A percentile compares a stretch with the other conserved stretches of the same genome.
Evolutionary conservation across 2,888 invertebrate species (phyloP).

Genomic region (Polyploca ridens): DNA sequence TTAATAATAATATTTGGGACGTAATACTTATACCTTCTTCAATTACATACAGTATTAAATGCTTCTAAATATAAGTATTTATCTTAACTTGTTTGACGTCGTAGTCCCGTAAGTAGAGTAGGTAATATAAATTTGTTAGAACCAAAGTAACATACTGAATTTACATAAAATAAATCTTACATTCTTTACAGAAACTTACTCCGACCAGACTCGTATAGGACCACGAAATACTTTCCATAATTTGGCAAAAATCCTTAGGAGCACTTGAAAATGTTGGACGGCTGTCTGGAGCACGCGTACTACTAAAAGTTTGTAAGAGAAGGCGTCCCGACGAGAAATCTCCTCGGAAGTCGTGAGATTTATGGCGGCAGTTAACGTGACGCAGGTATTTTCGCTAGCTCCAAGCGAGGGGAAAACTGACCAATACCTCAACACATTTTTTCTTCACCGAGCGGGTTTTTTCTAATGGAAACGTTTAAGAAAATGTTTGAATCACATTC

Average conservation of each 20-base stretch:
- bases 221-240: constrained; percentile 46
- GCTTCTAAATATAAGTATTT: no score
- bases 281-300: constrained; percentile 67
- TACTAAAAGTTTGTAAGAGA: constrained; percentile 67
- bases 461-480: constrained; percentile 35
- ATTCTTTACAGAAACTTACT: not conserved
- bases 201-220: not conserved
- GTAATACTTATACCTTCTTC: not conserved
- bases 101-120: no score
- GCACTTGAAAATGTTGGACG: constrained; percentile 60
- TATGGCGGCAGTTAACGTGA: constrained; percentile 74
- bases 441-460: constrained; percentile 43
- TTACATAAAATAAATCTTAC: not conserved
- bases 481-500: constrained; percentile 30
- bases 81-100: no score
- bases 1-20: not conserved
- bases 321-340: constrained; percentile 67
- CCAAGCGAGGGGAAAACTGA: constrained; percentile 56
- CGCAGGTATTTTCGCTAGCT: constrained; percentile 70
- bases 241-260: constrained; percentile 60
- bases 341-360: constrained; percentile 75
- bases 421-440: constrained; percentile 56
- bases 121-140: no score
- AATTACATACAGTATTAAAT: no score
- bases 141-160: not conserved